Evolutionary conservation across 2,888 invertebrate species (phyloP), one percentile per base, ranked within the genome.

Genomic region (Dicyrtoma fusca): DNA sequence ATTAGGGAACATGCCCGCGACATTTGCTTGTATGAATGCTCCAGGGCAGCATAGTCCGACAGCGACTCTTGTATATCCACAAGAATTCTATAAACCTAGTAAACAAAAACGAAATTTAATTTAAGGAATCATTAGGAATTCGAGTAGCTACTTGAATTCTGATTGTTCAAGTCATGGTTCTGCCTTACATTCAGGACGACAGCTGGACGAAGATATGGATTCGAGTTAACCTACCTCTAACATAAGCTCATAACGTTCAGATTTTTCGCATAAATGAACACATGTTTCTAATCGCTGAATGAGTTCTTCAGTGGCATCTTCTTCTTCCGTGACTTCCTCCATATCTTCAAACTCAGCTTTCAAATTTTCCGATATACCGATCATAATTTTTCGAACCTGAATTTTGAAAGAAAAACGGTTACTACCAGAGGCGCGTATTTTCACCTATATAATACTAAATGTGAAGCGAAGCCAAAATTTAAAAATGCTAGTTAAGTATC

Each of bases 11-110:
- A 80, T 0, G 79, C 79, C 34, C 76, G 71, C 2, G 78, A 77
- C 80, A 80, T 80, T 77, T 80, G 80, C 42, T 76, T 77, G 74
- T 80, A 80, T 0, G 78, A 77, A 66, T 80, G 80, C 55, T 80
- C 79, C 51, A 80, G 64, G 10, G 79, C 76, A 10, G 80, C 80
- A 44, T 80, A 79, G 69, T 80, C 80, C 42, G 79, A 79, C 47
- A 77, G 59, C 23, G 79, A 79, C 61, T 80, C 80, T 77, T 80
- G 80, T 71, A 80, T 80, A 57, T 79, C 78, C 6, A 80, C 77
- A 55, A 80, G 61, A 70, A 80, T 80, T 64, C 80, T 64, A 72
- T 79, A 80, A 64, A 80, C 79, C 80, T 80, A 53, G 14, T 64
- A 66, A 51, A 63, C 51, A 13, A 10, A 25, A n/a, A n/a, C n/a